Base-by-base conservation (phyloP, 1,140 invertebrate species). In the Venturia canescens region DNA sequence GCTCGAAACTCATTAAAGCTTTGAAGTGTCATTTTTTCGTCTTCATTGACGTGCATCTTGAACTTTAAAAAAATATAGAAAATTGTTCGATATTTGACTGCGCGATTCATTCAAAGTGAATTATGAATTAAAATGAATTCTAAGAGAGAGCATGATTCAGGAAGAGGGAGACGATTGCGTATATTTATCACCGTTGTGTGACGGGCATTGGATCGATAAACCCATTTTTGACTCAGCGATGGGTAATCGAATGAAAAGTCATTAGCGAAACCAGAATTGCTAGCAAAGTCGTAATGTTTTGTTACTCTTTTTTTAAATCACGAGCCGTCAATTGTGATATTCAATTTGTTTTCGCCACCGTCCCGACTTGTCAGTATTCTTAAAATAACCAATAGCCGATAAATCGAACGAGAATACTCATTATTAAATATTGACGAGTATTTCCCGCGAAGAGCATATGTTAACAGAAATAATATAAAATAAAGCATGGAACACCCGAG, bases 401-500 rank as follows among this genome's bases (percentile, higher is more conserved):
- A 53, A 53, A 53, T 34, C 7, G 3, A 34, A 34, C 31, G 31
- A 34, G 31, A 34, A 34, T 34, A 34, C 31, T 34, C 31, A 34
- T 34, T 34, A 34, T 34, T 34, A 34, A 34, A 34, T 3, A 3
- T 34, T 34, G 31, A 34, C 3, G 31, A 34, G 31, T 34, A 34
- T 34, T 34, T 34, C 31, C 7, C 31, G 31, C 31, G 31, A 34
- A 3, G 31, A n/a, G n/a, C n/a, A n/a, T n/a, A n/a, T n/a, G n/a
- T n/a, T n/a, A n/a, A 53, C 15, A 15, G 11, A 53, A 53, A 53
- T 34, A 3, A 53, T 4, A 53, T n/a, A 69, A 69, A 69, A 29
- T 27, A 69, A 34, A 16, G 34, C n/a, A 71, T 71, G 69, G 69
- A 71, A 69, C 78, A 80, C 78, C 29, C 78, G 78, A 79, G 66